Base-by-base conservation (phyloP, 2,888 invertebrate genomes). In the Dermolepida albohirtum region DNA sequence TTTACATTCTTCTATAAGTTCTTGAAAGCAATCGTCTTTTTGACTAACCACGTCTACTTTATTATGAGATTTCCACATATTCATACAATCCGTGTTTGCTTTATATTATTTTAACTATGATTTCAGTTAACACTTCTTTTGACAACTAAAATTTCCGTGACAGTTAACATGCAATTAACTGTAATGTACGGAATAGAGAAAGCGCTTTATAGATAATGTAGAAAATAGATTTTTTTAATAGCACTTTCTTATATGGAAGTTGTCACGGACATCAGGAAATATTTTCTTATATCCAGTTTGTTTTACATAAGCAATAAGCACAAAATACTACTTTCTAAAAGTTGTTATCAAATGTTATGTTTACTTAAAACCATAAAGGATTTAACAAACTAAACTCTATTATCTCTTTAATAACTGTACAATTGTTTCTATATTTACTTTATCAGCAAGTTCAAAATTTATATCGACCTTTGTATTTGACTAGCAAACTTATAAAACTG, bases 1-100 rank as follows among this genome's bases (percentile, higher is more conserved):
- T 81, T 86, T 88, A 79, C 90, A 90, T 81, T 91, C 91, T 71
- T 87, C 85, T 77, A 89, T 86, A 64, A 92, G 83, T 73, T 90
- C 90, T 71, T 85, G 84, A 80, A 89, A 91, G 72, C 87, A 78
- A 44, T 82, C 78, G 74, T 87, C 86, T 78, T 85, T 86, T 67
- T 81, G 81, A 67, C 77, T 79, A 14, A 80, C 75, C 22, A 79
- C 75, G 70, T 81, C 81, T 17, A 78, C 70, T 76, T 80, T 82
- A 71, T 72, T 75, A 40, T 75, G 72, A 50, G 75, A 74, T 72
- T 80, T 79, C 79, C 79, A 80, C 82, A 81, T 81, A 71, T 74
- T 78, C 44, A 29, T 22, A 64, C 34, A 12, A 47, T 27, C n/a
- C 16, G 51, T 51, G 22, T 22, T 22, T 10, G 10, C 16, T n/a